Evolutionary conservation across 2,888 invertebrate genomes (phyloP), one percentile per base, ranked within the genome.

Genomic region (Cremastinae sp.): DNA sequence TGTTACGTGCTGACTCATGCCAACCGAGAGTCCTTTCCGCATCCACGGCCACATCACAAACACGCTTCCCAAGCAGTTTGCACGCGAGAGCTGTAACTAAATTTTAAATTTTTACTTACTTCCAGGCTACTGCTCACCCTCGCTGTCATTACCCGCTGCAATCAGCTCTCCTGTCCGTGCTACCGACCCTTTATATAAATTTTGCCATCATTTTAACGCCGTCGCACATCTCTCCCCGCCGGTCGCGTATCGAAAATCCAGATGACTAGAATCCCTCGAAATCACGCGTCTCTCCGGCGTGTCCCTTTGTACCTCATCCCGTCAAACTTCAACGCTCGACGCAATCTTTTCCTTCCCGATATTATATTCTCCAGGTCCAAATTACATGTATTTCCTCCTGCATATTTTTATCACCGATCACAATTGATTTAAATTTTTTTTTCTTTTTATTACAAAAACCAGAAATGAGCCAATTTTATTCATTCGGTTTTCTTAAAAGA

Each of bases 101-200:
- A 90, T 90, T 90, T 89, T 87, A 90, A 90, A 90, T 90, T 90
- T 90, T 89, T 88, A 89, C 89, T 89, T 90, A 90, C 86, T 89
- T 90, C 89, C 89, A 88, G 88, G 85, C 89, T 88, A 80, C 87
- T 90, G 89, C 89, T 89, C 89, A 90, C 89, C 89, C 89, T 86
- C 81, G 81, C 81, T 88, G 86, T 89, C 89, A 89, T 89, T 89
- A 89, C 88, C 86, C 85, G 87, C 86, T 88, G 88, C 89, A 89
- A 89, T 89, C 89, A 89, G 86, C 84, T 83, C 74, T 77, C 81
- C 80, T 82, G 81, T 81, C 81, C 82, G 80, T 9, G 37, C 9
- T 73, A 77, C n/a, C 81, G 78, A 79, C 78, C 78, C 81, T n/a
- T n/a, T n/a, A n/a, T n/a, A n/a, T 71, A 66, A 71, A 70, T 56